Conservation (phyloP, 2,797 vertebrate species). For the Xyrichtys novacula region DNA sequence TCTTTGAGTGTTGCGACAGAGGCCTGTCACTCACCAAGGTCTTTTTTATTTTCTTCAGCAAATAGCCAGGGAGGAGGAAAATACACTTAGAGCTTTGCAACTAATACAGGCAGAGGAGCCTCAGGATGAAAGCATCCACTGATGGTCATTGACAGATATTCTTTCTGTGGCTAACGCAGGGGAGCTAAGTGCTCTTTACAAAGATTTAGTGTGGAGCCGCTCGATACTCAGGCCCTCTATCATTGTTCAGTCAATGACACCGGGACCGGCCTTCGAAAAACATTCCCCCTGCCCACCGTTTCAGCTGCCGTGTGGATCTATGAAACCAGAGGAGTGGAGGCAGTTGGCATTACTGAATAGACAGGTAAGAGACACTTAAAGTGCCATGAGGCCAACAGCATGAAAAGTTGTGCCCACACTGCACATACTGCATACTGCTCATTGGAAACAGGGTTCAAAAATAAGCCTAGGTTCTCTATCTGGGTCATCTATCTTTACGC, state of each 20-base stretch:
- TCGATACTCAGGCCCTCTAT: conserved; percentile 77
- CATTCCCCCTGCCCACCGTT: conserved; percentile 61
- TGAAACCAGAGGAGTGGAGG: conserved; percentile 53
- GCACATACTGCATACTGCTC: conserved; percentile 28
- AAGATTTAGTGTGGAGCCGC: conserved; percentile 80
- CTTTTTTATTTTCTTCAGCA: conserved; percentile 54
- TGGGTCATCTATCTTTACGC: conserved; percentile 86
- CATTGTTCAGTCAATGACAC: conserved; percentile 84
- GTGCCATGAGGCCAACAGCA: conserved; percentile 26
- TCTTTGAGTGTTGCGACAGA: conserved; percentile 31
- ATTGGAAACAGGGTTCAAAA: conserved; percentile 66
- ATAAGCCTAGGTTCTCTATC: conserved; percentile 81
- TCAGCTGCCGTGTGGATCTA: conserved; percentile 59
- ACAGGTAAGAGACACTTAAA: conserved; percentile 38
- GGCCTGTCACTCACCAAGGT: conserved; percentile 46
- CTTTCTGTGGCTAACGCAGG: conserved; percentile 81
- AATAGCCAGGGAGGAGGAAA: conserved; percentile 61
- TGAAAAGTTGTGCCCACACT: conserved; percentile 28
- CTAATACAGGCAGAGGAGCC: conserved; percentile 74
- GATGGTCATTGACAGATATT: conserved; percentile 86
- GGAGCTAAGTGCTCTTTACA: conserved; percentile 84
- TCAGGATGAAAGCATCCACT: conserved; percentile 82
- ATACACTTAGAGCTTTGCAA: conserved; percentile 66
- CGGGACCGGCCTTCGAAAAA: conserved; percentile 74
- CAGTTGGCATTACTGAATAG: conserved; percentile 44